Evolutionary conservation across 1,140 invertebrate species (phyloP).

Genomic region (Ylistrum balloti): DNA sequence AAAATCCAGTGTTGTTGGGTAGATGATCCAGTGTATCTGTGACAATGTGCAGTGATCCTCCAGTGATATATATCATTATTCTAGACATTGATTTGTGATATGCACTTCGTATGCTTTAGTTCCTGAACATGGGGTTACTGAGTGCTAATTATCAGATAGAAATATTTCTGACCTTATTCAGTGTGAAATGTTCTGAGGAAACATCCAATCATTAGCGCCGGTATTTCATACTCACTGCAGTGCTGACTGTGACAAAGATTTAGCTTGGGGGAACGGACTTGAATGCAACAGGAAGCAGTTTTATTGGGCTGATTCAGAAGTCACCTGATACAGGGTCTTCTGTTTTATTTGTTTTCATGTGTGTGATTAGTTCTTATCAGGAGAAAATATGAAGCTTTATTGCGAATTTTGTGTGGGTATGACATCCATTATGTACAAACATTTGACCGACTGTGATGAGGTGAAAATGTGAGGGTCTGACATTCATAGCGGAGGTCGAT

Average conservation of each 20-base stretch:
- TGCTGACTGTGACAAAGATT: not conserved
- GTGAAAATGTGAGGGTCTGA: not conserved
- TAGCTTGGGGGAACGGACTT: not conserved
- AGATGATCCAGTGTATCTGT: too few relatives aligned
- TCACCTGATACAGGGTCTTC: not conserved
- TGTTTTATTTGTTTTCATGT: constrained; percentile 35
- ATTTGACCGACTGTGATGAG: constrained; percentile 15
- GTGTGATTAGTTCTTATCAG: constrained; percentile 27
- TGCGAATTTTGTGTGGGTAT: constrained; percentile 26
- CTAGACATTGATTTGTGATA: too few relatives aligned
- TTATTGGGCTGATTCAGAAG: not conserved
- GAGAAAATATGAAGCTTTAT: constrained; percentile 28
- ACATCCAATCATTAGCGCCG: too few relatives aligned
- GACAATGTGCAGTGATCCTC: too few relatives aligned
- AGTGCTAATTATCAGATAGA: too few relatives aligned
- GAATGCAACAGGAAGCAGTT: not conserved
- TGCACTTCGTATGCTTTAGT: too few relatives aligned
- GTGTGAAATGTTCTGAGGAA: too few relatives aligned
- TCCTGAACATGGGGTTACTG: too few relatives aligned
- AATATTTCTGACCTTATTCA: too few relatives aligned
- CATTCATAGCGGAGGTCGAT: not conserved
- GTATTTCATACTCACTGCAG: not conserved
- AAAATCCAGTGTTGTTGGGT: too few relatives aligned
- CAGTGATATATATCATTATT: too few relatives aligned
- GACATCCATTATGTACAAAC: constrained; percentile 34